phyloP scores from a whole-genome alignment of 2,888 invertebrate genomes.

The Apodemia duryi region DNA sequence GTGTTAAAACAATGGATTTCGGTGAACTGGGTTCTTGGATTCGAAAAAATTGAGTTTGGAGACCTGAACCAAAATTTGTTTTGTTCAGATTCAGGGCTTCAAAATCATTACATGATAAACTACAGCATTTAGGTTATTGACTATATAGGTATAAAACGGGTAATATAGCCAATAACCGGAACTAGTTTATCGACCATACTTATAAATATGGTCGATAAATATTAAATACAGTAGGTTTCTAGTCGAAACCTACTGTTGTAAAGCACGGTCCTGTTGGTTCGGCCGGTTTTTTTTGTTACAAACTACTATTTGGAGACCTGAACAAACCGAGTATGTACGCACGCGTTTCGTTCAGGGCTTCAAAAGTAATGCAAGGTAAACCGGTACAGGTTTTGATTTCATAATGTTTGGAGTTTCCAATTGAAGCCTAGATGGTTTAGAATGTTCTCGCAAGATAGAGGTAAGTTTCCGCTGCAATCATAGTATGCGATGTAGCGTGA shows the following conservation, averaged over 20 bases:
- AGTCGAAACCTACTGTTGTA: no score
- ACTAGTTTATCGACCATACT: no score
- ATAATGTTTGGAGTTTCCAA: background rate
- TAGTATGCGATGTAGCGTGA: slow-evolving; percentile 8
- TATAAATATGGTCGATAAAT: no score
- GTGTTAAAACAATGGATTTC: background rate
- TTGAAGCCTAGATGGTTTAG: background rate
- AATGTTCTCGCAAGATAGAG: background rate
- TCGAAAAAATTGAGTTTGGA: background rate
- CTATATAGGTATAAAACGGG: background rate
- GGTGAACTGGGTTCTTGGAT: background rate
- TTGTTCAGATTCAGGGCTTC: background rate
- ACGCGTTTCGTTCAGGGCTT: no score
- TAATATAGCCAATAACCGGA: no score
- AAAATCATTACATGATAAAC: background rate
- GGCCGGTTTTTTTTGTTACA: no score
- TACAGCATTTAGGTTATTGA: background rate
- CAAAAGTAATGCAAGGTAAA: no score
- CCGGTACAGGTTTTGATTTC: no score
- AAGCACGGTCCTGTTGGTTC: no score
- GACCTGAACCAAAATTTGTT: background rate
- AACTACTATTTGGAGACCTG: no score
- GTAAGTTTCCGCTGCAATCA: slow-evolving; percentile 11
- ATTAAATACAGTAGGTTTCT: no score
- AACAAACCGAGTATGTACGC: no score